Percentiles rank a stretch among this genome's conserved stretches.
phyloP scores from a whole-genome alignment of 35 echinoderm and acorn worm genomes.

The Ophioderma brevispina region DNA sequence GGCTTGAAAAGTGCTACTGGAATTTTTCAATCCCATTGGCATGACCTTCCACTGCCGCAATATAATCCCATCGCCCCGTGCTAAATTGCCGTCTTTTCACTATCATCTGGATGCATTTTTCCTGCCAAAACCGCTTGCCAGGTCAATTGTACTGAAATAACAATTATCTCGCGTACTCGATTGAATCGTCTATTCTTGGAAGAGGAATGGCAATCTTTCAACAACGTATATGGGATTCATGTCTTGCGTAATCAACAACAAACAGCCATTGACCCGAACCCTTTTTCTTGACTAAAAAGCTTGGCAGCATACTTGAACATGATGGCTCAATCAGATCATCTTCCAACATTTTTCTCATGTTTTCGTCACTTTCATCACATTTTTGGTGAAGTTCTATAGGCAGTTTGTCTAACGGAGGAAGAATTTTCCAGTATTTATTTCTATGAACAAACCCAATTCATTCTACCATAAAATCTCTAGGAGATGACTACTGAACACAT shows the following conservation, averaged over 20 bases:
- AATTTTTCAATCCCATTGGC: constrained; percentile 39
- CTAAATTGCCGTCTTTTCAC: constrained; percentile 25
- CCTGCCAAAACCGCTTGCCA: constrained; percentile 44
- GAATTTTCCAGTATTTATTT: background rate
- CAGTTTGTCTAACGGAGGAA: background rate
- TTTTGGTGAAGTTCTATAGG: background rate
- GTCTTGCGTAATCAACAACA: constrained; percentile 39
- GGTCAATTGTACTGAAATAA: constrained; percentile 47
- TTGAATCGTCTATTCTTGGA: constrained; percentile 59
- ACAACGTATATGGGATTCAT: background rate
- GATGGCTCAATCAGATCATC: constrained; percentile 13
- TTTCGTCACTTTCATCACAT: background rate
- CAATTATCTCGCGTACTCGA: constrained; percentile 32
- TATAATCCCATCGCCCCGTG: constrained; percentile 13
- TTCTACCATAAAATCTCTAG: background rate
- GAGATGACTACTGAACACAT: background rate
- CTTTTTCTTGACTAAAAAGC: constrained; percentile 54
- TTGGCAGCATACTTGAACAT: background rate
- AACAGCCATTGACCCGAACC: constrained; percentile 1
- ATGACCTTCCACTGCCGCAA: constrained; percentile 14
- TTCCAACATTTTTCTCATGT: constrained; percentile 30
- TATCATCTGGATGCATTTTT: constrained; percentile 8
- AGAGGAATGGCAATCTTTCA: constrained; percentile 44
- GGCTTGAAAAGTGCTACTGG: background rate
- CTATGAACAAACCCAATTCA: background rate